A percentile compares a stretch with the other conserved stretches of the same genome.
These are phyloP conservation scores for Plusia festucae DNA, from an alignment of 2,888 invertebrate species.

Conservation along the genomic window DNA sequence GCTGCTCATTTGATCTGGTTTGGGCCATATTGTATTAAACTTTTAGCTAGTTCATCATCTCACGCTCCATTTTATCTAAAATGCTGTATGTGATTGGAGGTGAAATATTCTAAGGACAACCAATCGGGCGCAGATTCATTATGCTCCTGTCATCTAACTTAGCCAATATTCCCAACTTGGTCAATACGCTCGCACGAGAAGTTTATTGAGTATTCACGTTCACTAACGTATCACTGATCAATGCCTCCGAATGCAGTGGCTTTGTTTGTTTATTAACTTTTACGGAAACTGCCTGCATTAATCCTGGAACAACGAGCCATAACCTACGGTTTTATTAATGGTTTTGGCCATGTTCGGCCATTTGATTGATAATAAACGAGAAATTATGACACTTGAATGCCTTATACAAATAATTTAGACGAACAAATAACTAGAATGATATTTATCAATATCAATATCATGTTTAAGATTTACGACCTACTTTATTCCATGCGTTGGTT, in stretches of 20 bases:
- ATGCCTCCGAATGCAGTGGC: slow-evolving; percentile 13
- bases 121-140: neutral
- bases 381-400: slow-evolving; percentile 41
- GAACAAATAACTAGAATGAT: neutral
- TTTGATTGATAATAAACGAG: slow-evolving; percentile 50
- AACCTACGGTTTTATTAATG: slow-evolving; percentile 43
- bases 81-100: too few species aligned
- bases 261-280: slow-evolving; percentile 32
- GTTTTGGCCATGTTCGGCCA: slow-evolving; percentile 22
- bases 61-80: too few species aligned
- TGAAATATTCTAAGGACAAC: neutral
- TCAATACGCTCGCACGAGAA: neutral
- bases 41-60: too few species aligned
- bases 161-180: slow-evolving; percentile 5
- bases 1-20: too few species aligned
- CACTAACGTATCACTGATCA: slow-evolving; percentile 20
- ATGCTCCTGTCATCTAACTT: slow-evolving; percentile 8
- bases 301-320: slow-evolving; percentile 20
- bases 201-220: slow-evolving; percentile 20
- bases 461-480: neutral
- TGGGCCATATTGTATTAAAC: too few species aligned
- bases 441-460: slow-evolving; percentile 13
- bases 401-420: slow-evolving; percentile 22
- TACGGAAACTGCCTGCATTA: slow-evolving; percentile 19
- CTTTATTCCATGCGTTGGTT: neutral